Evolutionary conservation across 2,888 invertebrate species (phyloP), one percentile per base, ranked within the genome.

Genomic region (Meteorus colon): DNA sequence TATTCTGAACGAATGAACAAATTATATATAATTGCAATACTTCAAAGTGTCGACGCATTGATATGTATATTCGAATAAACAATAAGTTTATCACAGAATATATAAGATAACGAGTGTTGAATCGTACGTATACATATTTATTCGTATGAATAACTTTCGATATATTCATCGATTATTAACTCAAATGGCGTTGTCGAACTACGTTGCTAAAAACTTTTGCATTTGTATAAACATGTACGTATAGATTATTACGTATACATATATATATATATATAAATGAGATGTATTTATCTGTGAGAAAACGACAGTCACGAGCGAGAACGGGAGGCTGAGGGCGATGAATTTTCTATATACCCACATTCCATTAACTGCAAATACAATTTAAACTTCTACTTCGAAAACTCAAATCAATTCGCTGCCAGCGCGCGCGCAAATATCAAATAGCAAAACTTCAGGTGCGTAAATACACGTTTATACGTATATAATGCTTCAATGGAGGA

Each of bases 51-150:
- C n/a, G n/a, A 1, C 34, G n/a, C 14, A 31, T n/a, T 14, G 14
- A 63, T 34, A 31, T 34, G 34, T 63, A 31, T 34, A 62, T 29
- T 62, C 62, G 12, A 62, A 31, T 62, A 37, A 41, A 65, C 37
- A 34, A 65, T 34, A 65, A 72, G 66, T 74, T 77, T 74, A 79
- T 79, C 79, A 79, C 77, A 77, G 74, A 79, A 76, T 77, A 65
- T 60, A 65, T 63, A 31, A 63, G 16, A 37, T 37, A 37, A 65
- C n/a, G 12, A 65, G 75, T 69, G 72, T 73, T 74, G 63, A 51
- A 66, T 73, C 69, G 73, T 70, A 73, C 66, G 69, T 67, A 73
- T 74, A 24, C 68, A 75, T 45, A 60, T 55, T 59, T 51, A 60
- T 59, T 27, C 37, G 24, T 74, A 74, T 77, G 31, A 60, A 77